Evolutionary conservation across 2,797 vertebrate genomes (phyloP), one percentile per base, ranked within the genome.

Genomic region (Chanos chanos): DNA sequence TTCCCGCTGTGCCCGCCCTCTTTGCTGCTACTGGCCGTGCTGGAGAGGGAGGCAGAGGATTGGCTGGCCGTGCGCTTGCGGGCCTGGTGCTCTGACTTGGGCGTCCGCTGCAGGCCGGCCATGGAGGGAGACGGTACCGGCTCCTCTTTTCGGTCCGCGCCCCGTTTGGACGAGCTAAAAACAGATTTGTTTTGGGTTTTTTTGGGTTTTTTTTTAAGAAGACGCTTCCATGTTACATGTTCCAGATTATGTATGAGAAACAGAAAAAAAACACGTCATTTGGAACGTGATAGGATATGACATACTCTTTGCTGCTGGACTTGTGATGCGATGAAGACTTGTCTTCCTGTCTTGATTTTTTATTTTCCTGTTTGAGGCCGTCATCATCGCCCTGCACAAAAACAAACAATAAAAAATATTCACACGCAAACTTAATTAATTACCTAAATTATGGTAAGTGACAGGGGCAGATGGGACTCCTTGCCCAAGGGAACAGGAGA

Each of bases 31-130:
- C 89, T 92, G 33, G 79, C 86, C 36, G 83, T 90, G 39, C 88
- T 92, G 41, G 94, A 92, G 71, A 96, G 85, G 1, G 95, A 86
- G 41, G 90, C 92, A 7, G 96, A 97, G 0, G 95, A 96, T 63
- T 95, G 95, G 78, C 94, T 98, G 69, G 90, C 81, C 0, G 95
- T 97, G 83, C 94, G 91, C 84, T 97, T 98, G 36, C 96, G 86
- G 47, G 92, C 91, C 19, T 88, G 76, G 3, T 96, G 94, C 5
- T 97, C 96, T 0, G 89, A 81, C 82, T 96, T 97, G 22, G 91
- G 76, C 2, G 93, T 94, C 72, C 96, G 93, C 84, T 93, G 92
- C 47, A 85, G 85, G 49, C 81, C 85, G 0, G 90, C 81, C 18
- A 93, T 91, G 64, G 92, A 95, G n/a, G 96, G 95, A 64, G 96